phyloP scores from a whole-genome alignment of 2,113 vertebrate genomes.

The Neofelis nebulosa region DNA sequence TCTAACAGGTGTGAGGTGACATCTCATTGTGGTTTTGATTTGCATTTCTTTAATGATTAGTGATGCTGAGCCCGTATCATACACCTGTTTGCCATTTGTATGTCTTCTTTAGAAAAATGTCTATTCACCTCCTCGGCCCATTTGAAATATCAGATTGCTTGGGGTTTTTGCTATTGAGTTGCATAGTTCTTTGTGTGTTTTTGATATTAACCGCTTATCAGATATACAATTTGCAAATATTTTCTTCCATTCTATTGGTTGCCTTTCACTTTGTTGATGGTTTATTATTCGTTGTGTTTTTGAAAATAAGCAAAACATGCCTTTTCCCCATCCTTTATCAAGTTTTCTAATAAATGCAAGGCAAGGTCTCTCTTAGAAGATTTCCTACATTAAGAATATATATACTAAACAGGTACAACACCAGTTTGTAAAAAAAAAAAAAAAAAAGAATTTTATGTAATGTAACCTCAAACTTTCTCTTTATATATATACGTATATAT shows the following conservation, averaged over 20 bases:
- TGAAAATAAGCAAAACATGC: neutral
- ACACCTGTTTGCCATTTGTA: neutral
- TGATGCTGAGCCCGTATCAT: neutral
- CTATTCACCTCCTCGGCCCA: neutral
- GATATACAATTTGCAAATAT: neutral
- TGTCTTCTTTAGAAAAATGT: neutral
- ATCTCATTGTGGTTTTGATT: neutral
- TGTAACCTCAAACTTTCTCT: neutral
- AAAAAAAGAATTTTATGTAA: neutral
- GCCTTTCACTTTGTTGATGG: neutral
- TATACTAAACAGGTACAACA: neutral
- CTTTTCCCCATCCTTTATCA: neutral
- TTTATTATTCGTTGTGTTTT: neutral
- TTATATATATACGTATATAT: too few relatives aligned
- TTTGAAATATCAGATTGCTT: neutral
- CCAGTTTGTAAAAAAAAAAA: neutral
- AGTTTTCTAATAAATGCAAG: neutral
- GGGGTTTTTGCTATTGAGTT: too few relatives aligned
- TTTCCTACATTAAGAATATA: neutral
- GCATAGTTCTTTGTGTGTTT: neutral
- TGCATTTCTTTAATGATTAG: neutral
- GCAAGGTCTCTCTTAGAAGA: neutral
- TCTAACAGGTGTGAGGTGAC: neutral
- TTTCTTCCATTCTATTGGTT: neutral
- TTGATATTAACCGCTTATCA: neutral